These are phyloP conservation scores for Nephila pilipes DNA, from an alignment of 1,140 invertebrate species.

Conservation along the genomic window DNA sequence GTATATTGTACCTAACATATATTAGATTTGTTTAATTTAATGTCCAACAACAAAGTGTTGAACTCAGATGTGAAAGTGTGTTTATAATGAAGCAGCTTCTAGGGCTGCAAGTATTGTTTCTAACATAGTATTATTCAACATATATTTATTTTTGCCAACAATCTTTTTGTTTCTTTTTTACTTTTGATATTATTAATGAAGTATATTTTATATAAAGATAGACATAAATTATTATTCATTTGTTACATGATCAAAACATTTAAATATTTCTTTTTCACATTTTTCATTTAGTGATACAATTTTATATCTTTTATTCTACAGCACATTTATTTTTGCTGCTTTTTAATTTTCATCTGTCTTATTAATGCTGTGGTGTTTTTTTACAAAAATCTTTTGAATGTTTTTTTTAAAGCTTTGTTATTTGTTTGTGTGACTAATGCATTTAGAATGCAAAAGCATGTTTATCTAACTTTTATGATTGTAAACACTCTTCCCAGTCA, in stretches of 20 bases:
- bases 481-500: not conserved
- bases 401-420: constrained; percentile 17
- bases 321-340: not conserved
- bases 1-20: not conserved
- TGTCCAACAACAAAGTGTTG: not conserved
- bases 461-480: not conserved
- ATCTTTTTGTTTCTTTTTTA: not conserved
- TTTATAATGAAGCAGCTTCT: constrained; percentile 7
- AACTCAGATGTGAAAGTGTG: not conserved
- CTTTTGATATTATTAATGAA: not conserved
- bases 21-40: not conserved
- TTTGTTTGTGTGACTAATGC: constrained; percentile 26
- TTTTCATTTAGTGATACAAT: not conserved
- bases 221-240: not conserved
- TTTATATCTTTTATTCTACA: not conserved
- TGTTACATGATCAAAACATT: not conserved
- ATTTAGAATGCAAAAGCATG: constrained; percentile 62
- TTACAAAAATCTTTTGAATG: not conserved
- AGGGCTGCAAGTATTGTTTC: constrained; percentile 48
- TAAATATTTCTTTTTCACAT: not conserved
- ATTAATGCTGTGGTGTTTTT: constrained; percentile 27
- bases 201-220: no score
- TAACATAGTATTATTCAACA: constrained; percentile 28
- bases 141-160: not conserved
- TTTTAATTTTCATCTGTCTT: constrained; percentile 49